Evolutionary conservation across 1,140 invertebrate species (phyloP).

Genomic region (Zaprionus africanus): DNA sequence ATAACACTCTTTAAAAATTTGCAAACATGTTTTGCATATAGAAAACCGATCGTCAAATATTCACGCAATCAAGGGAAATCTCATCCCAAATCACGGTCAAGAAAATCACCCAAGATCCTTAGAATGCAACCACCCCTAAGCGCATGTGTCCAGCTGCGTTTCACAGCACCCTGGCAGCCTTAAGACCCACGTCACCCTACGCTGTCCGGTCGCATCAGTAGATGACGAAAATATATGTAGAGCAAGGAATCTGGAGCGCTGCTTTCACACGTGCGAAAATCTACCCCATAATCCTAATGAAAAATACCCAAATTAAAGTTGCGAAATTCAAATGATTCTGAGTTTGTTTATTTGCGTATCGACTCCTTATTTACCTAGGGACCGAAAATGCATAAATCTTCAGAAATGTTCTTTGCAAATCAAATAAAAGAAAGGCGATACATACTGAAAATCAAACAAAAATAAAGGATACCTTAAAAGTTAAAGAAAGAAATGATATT

Average conservation of each 20-base stretch:
- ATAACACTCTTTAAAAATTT: constrained; percentile 72
- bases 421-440: constrained; percentile 9
- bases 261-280: constrained; percentile 67
- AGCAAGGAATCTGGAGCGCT: constrained; percentile 48
- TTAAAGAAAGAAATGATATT: no score
- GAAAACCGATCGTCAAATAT: constrained; percentile 73
- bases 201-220: constrained; percentile 43
- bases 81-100: constrained; percentile 36
- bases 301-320: constrained; percentile 58
- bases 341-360: constrained; percentile 74
- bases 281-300: constrained; percentile 70
- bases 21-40: constrained; percentile 81
- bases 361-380: constrained; percentile 46
- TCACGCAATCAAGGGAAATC: constrained; percentile 51
- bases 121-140: constrained; percentile 54
- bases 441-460: neutral
- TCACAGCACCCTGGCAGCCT: constrained; percentile 36
- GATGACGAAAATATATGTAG: constrained; percentile 51
- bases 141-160: constrained; percentile 60
- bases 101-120: constrained; percentile 21
- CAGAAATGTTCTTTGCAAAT: constrained; percentile 23
- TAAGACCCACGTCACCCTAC: constrained; percentile 52
- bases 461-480: no score
- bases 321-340: constrained; percentile 54
- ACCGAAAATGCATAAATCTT: constrained; percentile 65